Evolutionary conservation across 1,140 invertebrate species (phyloP).

Genomic region (Reticulitermes speratus): DNA sequence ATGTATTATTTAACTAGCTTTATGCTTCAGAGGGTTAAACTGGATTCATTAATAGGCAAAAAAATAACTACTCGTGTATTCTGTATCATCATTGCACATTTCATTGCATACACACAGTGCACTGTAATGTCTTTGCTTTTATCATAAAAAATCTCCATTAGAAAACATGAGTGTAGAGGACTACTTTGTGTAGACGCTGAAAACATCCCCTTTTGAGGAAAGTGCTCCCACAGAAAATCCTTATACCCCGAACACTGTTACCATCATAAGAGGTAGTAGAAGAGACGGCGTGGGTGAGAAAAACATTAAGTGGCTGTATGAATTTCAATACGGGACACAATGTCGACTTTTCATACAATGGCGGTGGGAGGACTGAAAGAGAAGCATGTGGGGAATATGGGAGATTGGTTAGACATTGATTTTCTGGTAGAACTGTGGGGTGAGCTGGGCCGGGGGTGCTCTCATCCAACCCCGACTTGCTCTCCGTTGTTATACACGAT

Average conservation of each 20-base stretch:
- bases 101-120: no score
- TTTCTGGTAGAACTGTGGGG: neutral
- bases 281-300: neutral
- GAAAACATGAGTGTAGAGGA: neutral
- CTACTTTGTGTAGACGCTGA: neutral
- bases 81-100: no score
- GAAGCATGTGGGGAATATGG: conserved; percentile 1
- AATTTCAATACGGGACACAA: conserved; percentile 26
- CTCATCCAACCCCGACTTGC: conserved; percentile 3
- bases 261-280: neutral
- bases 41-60: no score
- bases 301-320: conserved; percentile 30
- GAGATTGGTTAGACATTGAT: conserved; percentile 26
- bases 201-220: conserved; percentile 11
- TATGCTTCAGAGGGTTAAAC: no score
- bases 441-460: no score
- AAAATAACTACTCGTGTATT: no score
- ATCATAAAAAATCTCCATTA: no score
- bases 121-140: no score
- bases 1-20: no score
- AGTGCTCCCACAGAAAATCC: neutral
- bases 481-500: conserved; percentile 9
- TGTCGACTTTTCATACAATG: conserved; percentile 27
- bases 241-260: neutral
- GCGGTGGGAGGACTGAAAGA: neutral